These are phyloP conservation scores for Xyrichtys novacula DNA, from an alignment of 2,797 vertebrate species.

Conservation along the genomic window DNA sequence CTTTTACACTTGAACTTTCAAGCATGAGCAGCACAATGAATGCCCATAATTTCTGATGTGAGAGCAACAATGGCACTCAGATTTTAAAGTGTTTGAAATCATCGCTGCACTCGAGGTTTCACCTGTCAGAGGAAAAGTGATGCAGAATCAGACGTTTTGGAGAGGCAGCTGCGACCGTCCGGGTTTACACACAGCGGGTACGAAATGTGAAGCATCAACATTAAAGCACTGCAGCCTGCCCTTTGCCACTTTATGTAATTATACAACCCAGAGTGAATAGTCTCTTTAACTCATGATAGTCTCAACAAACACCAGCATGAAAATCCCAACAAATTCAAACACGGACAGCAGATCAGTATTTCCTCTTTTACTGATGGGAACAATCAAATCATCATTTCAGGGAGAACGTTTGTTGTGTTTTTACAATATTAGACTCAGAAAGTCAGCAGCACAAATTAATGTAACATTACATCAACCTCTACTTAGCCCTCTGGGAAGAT, in stretches of 20 bases:
- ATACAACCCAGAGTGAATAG: background rate
- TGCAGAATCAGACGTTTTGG: constrained; percentile 7
- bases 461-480: no score
- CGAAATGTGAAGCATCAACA: constrained; percentile 14
- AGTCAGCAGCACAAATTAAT: no score
- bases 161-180: constrained; percentile 9
- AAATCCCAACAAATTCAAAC: background rate
- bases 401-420: no score
- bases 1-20: constrained; percentile 23
- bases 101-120: constrained; percentile 10
- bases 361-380: no score
- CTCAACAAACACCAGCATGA: background rate
- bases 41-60: background rate
- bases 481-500: no score
- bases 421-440: no score
- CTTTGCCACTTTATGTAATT: constrained; percentile 1
- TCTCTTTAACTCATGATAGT: background rate
- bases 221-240: background rate
- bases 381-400: no score
- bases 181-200: constrained; percentile 9
- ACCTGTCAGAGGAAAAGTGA: background rate
- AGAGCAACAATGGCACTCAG: constrained; percentile 31
- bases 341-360: background rate
- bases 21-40: background rate
- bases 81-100: constrained; percentile 30